Base-by-base conservation (phyloP, 53 echinoderm and acorn worm genomes). In the Temnopleurus reevesii region DNA sequence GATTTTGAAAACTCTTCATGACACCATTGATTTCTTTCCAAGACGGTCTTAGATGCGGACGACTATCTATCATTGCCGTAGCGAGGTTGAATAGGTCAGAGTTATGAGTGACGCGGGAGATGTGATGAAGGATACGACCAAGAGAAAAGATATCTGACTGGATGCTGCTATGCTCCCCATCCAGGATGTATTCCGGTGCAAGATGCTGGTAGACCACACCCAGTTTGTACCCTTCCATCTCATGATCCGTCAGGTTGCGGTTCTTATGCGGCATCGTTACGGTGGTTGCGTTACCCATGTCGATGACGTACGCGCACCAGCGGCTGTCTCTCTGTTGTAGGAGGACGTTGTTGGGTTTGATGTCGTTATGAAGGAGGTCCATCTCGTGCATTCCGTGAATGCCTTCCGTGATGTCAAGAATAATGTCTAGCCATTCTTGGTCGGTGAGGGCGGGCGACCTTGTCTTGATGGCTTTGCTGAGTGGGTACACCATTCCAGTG, bases 281-380 rank as follows among this genome's bases (percentile, higher is more conserved):
- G 3, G 86, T 86, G 27, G 86, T 59, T 41, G 60, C 86, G 26
- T 60, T 59, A 38, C 86, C 86, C 86, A 86, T 59, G 38, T 86
- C 86, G 58, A 86, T 86, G 86, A 86, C 60, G 28, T 41, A 41
- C 23, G 59, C 86, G 18, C 38, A 43, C 86, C 86, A 86, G 23
- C 86, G 23, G 18, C 41, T 27, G n/a, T 56, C 38, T 28, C 17
- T 80, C 8, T 47, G 80, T 2, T 46, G 51, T 5, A 86, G 86
- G 76, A 76, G 76, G 31, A 86, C 25, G 45, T 86, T 86, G 46
- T 86, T 86, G 5, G 86, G 61, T 61, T 86, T 86, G 12, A 86
- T 45, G 86, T 86, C 86, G 21, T 86, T 86, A 46, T 86, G 86
- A 45, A 86, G 86, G 12, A 86, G 86, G 3, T 60, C 86, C 38